Conservation (phyloP, 2,888 invertebrate genomes). For the Incurvaria masculella region DNA sequence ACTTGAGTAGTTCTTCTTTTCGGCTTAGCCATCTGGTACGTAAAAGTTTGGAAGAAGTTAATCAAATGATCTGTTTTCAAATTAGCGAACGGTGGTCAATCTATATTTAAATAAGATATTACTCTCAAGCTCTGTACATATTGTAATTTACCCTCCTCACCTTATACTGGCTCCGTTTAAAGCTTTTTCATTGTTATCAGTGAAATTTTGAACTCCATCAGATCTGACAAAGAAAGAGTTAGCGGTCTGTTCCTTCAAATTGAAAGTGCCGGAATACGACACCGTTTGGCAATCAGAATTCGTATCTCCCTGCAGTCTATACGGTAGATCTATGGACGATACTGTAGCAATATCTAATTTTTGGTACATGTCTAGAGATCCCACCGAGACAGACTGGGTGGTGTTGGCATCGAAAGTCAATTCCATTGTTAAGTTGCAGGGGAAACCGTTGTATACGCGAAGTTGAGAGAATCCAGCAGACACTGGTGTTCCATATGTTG, state of each 20-base stretch:
- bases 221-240: constrained; percentile 39
- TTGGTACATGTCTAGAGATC: constrained; percentile 41
- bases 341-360: constrained; percentile 32
- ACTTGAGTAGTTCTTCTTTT: too few species aligned
- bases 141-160: too few species aligned
- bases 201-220: constrained; percentile 29
- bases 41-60: background rate
- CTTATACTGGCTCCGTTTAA: constrained; percentile 38
- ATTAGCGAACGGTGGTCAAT: background rate
- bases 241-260: constrained; percentile 32
- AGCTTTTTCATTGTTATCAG: constrained; percentile 43
- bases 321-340: constrained; percentile 26
- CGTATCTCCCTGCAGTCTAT: constrained; percentile 29
- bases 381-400: constrained; percentile 20
- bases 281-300: constrained; percentile 25
- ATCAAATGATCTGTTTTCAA: background rate
- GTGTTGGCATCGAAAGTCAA: constrained; percentile 13
- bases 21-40: too few species aligned
- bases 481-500: constrained; percentile 59
- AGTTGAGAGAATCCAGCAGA: constrained; percentile 58
- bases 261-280: constrained; percentile 25
- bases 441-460: constrained; percentile 66
- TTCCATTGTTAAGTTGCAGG: constrained; percentile 44
- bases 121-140: too few species aligned
- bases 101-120: constrained; percentile 1